Evolutionary conservation across 2,113 vertebrate species (phyloP).

Genomic region (Phaethon lepturus): DNA sequence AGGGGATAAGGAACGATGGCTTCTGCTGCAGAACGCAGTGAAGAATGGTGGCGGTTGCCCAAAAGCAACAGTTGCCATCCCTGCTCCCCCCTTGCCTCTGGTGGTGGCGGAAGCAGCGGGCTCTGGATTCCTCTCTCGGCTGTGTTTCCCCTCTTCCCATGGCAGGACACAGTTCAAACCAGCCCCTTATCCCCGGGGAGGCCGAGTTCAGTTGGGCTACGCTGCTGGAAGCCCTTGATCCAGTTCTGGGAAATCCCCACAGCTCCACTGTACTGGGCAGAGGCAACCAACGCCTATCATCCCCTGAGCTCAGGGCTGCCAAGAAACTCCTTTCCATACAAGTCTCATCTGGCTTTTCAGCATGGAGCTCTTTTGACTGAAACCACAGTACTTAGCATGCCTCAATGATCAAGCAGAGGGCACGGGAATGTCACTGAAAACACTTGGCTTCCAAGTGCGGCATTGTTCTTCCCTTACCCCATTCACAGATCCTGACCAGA

Average conservation of each 20-base stretch:
- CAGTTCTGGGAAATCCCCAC: conserved; percentile 60
- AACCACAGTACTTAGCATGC: conserved; percentile 64
- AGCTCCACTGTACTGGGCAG: conserved; percentile 47
- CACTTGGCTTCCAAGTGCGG: conserved; percentile 41
- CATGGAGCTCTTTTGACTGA: conserved; percentile 65
- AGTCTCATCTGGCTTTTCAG: conserved; percentile 72
- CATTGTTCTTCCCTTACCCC: conserved; percentile 57
- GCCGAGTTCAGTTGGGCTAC: conserved; percentile 29
- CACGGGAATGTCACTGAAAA: conserved; percentile 62
- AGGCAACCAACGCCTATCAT: conserved; percentile 31
- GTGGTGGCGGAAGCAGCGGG: background rate
- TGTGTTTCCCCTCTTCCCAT: conserved; percentile 35
- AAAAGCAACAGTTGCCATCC: background rate
- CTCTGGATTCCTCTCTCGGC: background rate
- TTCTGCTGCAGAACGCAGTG: background rate
- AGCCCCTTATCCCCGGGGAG: background rate
- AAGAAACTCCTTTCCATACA: conserved; percentile 51
- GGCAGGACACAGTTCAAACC: conserved; percentile 46
- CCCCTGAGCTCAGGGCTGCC: conserved; percentile 20
- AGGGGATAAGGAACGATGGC: fast-evolving
- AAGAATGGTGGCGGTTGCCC: background rate
- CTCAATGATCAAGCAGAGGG: conserved; percentile 62
- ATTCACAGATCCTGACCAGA: conserved; percentile 47
- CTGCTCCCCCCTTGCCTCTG: background rate
- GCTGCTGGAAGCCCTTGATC: conserved; percentile 65